These are phyloP conservation scores for Acrobeloides nanus DNA, from an alignment of 2,888 invertebrate species.

Conservation along the genomic window DNA sequence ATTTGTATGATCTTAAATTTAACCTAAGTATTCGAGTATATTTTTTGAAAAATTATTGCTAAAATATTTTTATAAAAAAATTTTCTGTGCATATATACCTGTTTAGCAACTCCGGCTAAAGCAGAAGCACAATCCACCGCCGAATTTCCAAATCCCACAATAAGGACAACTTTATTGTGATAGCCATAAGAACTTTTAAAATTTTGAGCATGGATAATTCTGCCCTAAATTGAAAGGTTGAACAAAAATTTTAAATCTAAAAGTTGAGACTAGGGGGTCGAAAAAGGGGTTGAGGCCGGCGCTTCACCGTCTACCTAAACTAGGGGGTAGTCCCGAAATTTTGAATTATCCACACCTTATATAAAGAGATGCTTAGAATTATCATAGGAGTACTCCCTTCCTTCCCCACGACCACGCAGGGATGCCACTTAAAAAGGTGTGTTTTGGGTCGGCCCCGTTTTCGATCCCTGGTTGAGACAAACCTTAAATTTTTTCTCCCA, in stretches of 20 bases:
- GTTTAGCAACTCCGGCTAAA: constrained; percentile 41
- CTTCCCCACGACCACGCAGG: too few relatives aligned
- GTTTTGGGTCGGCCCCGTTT: not conserved
- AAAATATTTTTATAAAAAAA: constrained; percentile 24
- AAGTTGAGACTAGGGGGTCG: too few relatives aligned
- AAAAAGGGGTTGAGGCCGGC: too few relatives aligned
- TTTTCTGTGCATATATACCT: constrained; percentile 29
- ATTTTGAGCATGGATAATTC: constrained; percentile 28
- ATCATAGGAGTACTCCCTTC: too few relatives aligned
- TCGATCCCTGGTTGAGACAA: not conserved
- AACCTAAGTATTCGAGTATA: constrained; percentile 4
- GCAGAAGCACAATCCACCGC: constrained; percentile 56
- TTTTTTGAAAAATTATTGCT: not conserved
- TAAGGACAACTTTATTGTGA: constrained; percentile 52
- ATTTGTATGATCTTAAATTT: not conserved
- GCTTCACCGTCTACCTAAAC: too few relatives aligned
- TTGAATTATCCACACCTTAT: too few relatives aligned
- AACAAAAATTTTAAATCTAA: too few relatives aligned
- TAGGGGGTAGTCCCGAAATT: too few relatives aligned
- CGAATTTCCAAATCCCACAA: constrained; percentile 57
- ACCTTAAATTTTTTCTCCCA: constrained; percentile 44
- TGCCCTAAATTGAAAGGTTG: too few relatives aligned
- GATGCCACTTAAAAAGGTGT: not conserved
- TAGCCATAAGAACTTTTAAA: constrained; percentile 35
- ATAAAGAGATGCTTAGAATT: too few relatives aligned